Conservation (phyloP, 1,140 invertebrate genomes). For the Drosophila equinoxialis region DNA sequence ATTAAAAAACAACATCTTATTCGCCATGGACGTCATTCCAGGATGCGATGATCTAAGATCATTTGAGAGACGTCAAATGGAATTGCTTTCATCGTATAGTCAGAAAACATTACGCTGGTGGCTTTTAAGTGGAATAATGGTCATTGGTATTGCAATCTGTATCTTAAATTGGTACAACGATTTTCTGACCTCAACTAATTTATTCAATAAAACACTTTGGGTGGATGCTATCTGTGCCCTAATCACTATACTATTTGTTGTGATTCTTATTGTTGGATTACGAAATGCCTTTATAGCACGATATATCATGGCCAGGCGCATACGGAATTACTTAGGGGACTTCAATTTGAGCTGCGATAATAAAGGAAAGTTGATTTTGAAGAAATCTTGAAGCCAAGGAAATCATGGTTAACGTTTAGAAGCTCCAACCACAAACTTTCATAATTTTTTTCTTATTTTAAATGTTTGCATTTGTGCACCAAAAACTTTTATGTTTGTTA, state of each 20-base stretch:
- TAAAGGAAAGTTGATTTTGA: not conserved
- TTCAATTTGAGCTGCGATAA: not conserved
- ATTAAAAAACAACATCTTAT: not conserved
- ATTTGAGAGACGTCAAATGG: not conserved
- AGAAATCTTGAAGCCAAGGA: not conserved
- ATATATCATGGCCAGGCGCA: not conserved
- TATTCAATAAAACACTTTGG: not conserved
- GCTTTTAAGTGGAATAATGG: not conserved
- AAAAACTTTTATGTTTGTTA: constrained; percentile 65
- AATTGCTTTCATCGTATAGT: not conserved
- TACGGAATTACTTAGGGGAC: not conserved
- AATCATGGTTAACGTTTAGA: not conserved
- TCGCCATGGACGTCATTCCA: not conserved
- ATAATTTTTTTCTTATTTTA: constrained; percentile 6
- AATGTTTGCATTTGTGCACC: constrained; percentile 49
- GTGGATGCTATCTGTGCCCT: not conserved
- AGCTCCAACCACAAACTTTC: not conserved
- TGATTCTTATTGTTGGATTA: not conserved
- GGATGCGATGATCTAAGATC: not conserved
- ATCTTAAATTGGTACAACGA: not conserved
- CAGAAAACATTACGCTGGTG: not conserved
- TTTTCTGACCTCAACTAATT: not conserved
- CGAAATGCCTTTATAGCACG: not conserved
- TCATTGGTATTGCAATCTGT: not conserved
- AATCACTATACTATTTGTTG: not conserved